phyloP scores from a whole-genome alignment of 1,140 invertebrate species.

The Psix sp. region DNA sequence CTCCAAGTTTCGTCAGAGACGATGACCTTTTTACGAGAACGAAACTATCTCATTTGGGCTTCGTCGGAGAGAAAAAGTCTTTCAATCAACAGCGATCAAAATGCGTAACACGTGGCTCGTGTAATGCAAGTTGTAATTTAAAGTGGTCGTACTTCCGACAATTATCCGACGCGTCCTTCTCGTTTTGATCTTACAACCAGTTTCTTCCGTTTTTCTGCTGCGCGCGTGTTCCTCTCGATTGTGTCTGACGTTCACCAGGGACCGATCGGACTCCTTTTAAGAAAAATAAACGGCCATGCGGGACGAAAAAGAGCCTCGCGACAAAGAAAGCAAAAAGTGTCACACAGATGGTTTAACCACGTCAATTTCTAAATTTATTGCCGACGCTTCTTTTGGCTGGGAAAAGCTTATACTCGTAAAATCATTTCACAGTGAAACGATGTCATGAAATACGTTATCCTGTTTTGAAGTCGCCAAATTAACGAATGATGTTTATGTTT shows the following conservation, averaged over 20 bases:
- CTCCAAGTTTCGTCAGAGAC: too few species aligned
- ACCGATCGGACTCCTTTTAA: slow-evolving; percentile 4
- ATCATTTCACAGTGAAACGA: too few species aligned
- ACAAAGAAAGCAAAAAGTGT: slow-evolving; percentile 4
- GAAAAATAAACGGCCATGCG: background rate
- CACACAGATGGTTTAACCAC: slow-evolving; percentile 10
- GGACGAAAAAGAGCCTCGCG: background rate
- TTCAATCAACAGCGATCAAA: slow-evolving; percentile 30
- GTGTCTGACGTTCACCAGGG: too few species aligned
- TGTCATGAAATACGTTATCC: too few species aligned
- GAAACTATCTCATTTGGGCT: background rate
- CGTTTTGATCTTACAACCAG: slow-evolving; percentile 50
- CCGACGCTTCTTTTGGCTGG: background rate
- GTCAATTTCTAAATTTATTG: slow-evolving; percentile 14
- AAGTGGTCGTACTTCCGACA: slow-evolving; percentile 47
- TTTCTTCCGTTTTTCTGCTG: slow-evolving; percentile 49
- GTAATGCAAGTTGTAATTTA: slow-evolving; percentile 44
- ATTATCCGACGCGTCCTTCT: slow-evolving; percentile 55
- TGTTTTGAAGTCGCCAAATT: too few species aligned
- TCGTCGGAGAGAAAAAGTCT: slow-evolving; percentile 8
- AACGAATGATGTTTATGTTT: too few species aligned
- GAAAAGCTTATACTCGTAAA: too few species aligned
- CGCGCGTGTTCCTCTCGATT: too few species aligned
- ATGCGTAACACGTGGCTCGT: slow-evolving; percentile 43
- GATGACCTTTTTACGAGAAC: background rate